Evolutionary conservation across 2,797 vertebrate species (phyloP), one percentile per base, ranked within the genome.

Genomic region (Rhinella marina): DNA sequence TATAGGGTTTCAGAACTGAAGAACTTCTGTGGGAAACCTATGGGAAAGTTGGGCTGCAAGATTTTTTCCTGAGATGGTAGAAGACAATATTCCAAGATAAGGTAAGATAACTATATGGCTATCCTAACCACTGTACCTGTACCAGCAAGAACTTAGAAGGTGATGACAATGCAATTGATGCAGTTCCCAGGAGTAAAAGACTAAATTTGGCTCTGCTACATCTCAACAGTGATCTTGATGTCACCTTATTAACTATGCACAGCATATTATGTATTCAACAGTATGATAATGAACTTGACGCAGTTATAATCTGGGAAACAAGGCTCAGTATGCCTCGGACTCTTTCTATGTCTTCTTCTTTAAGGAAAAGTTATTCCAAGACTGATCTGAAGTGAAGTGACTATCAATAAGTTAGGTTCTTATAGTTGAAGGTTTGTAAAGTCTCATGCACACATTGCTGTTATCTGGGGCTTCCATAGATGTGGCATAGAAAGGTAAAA

Each of bases 11-110:
- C 61, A 68, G 29, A 72, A 78, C 9, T 32, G 32, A 75, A 76
- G 54, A 3, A 5, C 66, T 88, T 19, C 73, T 52, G 25, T 14
- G 48, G 48, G 2, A 72, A 84, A 84, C 54, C 13, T 80, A 88
- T 88, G 87, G 87, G 87, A 89, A 66, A 84, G 72, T 56, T 72
- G 85, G 78, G 82, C 72, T 64, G 78, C 17, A 78, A 66, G 68
- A 62, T 56, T 64, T 64, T 64, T 81, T 50, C 68, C 73, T 90
- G 86, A 82, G 77, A 90, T 81, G 80, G 73, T 81, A 78, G 59
- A 87, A 82, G 23, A 56, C 21, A 56, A 57, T 75, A 84, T 81
- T 66, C 82, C 82, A 90, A 85, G 66, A 76, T 80, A 87, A 88
- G 89, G 86, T 85, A 85, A 82, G 82, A 52, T 23, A 27, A 32